Percentiles rank a stretch among this genome's conserved stretches.
phyloP scores from a whole-genome alignment of 2,113 vertebrate species.

The Pelecanoides urinatrix region DNA sequence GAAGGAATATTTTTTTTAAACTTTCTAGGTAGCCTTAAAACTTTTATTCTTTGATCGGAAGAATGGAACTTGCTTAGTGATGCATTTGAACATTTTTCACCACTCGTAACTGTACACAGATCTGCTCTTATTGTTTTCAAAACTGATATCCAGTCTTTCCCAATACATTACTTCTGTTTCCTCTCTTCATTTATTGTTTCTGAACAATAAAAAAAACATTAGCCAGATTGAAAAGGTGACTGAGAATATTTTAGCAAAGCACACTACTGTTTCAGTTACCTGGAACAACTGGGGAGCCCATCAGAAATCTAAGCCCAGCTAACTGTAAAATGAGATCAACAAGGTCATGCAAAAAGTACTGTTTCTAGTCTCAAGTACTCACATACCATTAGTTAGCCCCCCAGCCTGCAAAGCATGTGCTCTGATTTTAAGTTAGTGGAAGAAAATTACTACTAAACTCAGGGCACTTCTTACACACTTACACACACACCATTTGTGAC shows the following conservation, averaged over 20 bases:
- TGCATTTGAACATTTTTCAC: background rate
- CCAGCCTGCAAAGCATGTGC: background rate
- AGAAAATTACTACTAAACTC: background rate
- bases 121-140: background rate
- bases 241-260: background rate
- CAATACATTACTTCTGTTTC: background rate
- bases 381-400: background rate
- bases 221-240: background rate
- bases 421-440: background rate
- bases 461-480: background rate
- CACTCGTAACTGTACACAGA: background rate
- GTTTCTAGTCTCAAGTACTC: background rate
- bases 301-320: background rate
- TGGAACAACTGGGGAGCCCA: background rate
- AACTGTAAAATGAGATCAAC: background rate
- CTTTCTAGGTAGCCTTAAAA: background rate
- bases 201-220: background rate
- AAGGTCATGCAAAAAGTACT: background rate
- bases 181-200: background rate
- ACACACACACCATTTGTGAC: background rate
- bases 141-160: background rate
- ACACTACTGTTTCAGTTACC: background rate
- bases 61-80: background rate
- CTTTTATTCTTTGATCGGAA: background rate
- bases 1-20: background rate